Evolutionary conservation across 1,140 invertebrate species (phyloP), one percentile per base, ranked within the genome.

Genomic region (Drosophila oshimai): DNA sequence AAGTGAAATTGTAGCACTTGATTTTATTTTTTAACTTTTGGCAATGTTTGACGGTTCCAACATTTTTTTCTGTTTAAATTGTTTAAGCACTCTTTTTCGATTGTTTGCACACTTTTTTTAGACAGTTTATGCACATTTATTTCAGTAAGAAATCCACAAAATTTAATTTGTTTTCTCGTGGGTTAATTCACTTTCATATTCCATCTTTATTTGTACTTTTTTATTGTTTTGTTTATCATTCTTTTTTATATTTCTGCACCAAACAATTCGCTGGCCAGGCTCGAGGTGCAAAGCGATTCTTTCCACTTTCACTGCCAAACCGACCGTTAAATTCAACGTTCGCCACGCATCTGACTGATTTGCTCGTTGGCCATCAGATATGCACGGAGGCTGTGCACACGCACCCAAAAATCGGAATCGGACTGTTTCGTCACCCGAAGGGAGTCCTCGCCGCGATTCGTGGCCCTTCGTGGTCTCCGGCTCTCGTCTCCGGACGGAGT

Each of bases 291-390:
- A 49, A 13, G 15, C 44, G 44, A 41, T 50, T 53, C 53, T 61
- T 61, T 61, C 53, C 70, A 84, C 83, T 83, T 84, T 89, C 83
- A 89, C 78, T 79, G 74, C 44, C 84, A 89, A 78, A 60, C 86
- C 87, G 87, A 89, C 87, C 87, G 81, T 89, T 87, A 89, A 89
- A 83, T 87, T 73, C 87, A 89, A 89, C 87, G 87, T 89, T 87
- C 87, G 74, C 74, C 71, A 89, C 81, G 81, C 87, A 89, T 89
- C 87, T 89, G 89, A 88, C 87, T 61, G 68, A 87, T 68, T 89
- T 69, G 81, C 57, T 72, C 55, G 47, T 44, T 44, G 51, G 69
- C 54, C 69, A 73, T 71, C 70, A 68, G 71, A 87, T 83, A 87
- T 76, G 74, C 87, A 51, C 53, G 62, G 76, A 81, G 76, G 76